These are phyloP conservation scores for Chlorospingus flavigularis DNA, from an alignment of 2,797 vertebrate species.

Conservation along the genomic window DNA sequence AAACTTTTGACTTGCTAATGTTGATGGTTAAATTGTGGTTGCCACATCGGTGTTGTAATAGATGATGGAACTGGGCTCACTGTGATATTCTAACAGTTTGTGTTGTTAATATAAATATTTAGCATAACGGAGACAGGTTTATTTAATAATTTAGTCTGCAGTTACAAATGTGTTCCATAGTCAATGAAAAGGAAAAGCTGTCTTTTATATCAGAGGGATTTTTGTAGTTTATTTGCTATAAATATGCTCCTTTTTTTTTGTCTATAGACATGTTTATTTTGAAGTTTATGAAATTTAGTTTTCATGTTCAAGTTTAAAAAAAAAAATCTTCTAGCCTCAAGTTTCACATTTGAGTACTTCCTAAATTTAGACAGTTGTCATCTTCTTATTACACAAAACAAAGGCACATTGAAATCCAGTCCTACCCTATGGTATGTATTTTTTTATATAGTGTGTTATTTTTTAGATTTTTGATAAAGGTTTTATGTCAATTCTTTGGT, in stretches of 20 bases:
- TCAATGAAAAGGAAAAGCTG: not conserved
- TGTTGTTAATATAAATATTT: conserved; percentile 9
- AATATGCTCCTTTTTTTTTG: not conserved
- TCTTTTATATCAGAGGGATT: not conserved
- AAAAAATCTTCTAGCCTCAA: not conserved
- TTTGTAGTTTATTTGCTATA: not conserved
- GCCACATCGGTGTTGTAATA: not conserved
- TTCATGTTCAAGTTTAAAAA: not conserved
- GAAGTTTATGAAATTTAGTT: not conserved
- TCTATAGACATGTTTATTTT: not conserved
- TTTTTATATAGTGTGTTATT: not conserved
- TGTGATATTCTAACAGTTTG: not conserved
- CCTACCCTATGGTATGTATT: not conserved
- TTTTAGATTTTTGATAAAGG: not conserved
- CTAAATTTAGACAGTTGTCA: not conserved
- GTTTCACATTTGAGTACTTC: not conserved
- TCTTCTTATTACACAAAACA: not conserved
- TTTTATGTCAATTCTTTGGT: not conserved
- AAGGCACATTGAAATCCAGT: not conserved
- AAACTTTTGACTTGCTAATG: not conserved
- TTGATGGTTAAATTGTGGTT: not conserved
- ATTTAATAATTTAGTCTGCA: not conserved
- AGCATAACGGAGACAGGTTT: not conserved
- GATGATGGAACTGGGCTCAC: not conserved
- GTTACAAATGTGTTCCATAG: not conserved